Evolutionary conservation across 2,888 invertebrate species (phyloP).

Genomic region (Oxystoma pomonae): DNA sequence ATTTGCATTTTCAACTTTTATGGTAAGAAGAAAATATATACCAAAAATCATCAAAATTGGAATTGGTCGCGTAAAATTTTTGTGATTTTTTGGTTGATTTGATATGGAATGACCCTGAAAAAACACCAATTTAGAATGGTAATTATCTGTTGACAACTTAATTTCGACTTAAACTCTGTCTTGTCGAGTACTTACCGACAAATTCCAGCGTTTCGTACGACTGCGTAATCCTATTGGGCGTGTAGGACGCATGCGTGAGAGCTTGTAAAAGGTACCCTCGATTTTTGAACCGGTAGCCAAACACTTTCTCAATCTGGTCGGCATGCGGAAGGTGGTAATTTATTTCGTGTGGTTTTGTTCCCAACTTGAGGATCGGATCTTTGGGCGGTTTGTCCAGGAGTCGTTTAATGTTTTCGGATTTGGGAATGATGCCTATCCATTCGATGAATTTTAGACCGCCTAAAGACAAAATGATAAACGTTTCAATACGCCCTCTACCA

Average conservation of each 20-base stretch:
- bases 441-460: slow-evolving; percentile 38
- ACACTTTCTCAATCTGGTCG: slow-evolving; percentile 54
- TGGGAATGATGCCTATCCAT: slow-evolving; percentile 51
- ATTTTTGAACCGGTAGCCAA: slow-evolving; percentile 78
- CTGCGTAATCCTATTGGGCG: slow-evolving; percentile 73
- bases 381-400: slow-evolving; percentile 36
- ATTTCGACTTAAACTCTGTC: too few species aligned
- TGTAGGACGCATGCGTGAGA: slow-evolving; percentile 88
- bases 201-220: slow-evolving; percentile 92
- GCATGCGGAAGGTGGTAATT: slow-evolving; percentile 43
- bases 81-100: too few species aligned
- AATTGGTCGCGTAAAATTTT: too few species aligned
- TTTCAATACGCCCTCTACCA: too few species aligned
- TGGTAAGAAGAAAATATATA: too few species aligned
- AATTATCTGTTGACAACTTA: too few species aligned
- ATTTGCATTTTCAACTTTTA: too few species aligned
- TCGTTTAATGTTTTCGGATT: slow-evolving; percentile 34
- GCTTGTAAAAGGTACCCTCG: slow-evolving; percentile 82
- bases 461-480: slow-evolving; percentile 24
- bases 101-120: too few species aligned
- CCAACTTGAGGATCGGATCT: slow-evolving; percentile 46
- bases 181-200: slow-evolving; percentile 47
- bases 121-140: too few species aligned
- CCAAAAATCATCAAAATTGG: too few species aligned
- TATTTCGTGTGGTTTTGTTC: slow-evolving; percentile 46